Percentiles rank a stretch among this genome's conserved stretches.
These are phyloP conservation scores for Propithecus deckenii DNA, from an alignment of 2,797 vertebrate species.

Conservation along the genomic window DNA sequence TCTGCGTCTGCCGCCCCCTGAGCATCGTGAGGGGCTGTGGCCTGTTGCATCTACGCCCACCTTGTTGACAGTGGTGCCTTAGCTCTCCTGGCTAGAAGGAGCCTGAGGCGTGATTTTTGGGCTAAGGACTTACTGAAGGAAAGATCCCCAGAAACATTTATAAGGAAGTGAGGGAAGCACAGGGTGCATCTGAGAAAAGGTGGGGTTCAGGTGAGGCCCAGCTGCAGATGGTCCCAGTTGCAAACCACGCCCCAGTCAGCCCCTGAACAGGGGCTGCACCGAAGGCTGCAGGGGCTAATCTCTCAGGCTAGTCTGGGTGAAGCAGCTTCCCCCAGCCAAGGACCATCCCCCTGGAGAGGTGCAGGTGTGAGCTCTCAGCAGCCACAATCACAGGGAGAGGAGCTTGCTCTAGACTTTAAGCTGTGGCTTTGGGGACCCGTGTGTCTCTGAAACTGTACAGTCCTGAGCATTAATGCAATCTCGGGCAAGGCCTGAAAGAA, in stretches of 20 bases:
- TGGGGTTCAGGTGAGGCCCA: background rate
- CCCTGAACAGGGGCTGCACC: background rate
- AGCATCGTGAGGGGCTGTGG: accelerated
- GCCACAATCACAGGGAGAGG: background rate
- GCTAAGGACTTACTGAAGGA: background rate
- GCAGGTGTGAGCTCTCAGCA: background rate
- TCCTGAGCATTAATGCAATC: too few species aligned
- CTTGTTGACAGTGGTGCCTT: background rate
- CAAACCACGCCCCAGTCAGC: background rate
- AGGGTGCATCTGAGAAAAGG: background rate
- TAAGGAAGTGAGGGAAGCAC: accelerated
- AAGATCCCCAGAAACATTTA: background rate
- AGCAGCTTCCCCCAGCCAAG: background rate
- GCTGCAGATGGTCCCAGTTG: background rate
- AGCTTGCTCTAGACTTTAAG: background rate
- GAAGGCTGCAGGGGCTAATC: background rate
- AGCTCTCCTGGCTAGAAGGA: background rate
- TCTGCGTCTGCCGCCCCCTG: background rate
- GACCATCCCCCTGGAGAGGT: background rate
- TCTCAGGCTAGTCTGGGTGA: background rate
- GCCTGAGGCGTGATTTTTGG: background rate
- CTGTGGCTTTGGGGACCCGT: too few species aligned
- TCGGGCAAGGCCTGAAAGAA: background rate
- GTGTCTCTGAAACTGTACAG: too few species aligned
- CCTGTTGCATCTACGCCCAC: accelerated